A percentile compares a stretch with the other conserved stretches of the same genome.
These are phyloP conservation scores for Mactromeris polynyma DNA, from an alignment of 2,888 invertebrate species.

Conservation along the genomic window DNA sequence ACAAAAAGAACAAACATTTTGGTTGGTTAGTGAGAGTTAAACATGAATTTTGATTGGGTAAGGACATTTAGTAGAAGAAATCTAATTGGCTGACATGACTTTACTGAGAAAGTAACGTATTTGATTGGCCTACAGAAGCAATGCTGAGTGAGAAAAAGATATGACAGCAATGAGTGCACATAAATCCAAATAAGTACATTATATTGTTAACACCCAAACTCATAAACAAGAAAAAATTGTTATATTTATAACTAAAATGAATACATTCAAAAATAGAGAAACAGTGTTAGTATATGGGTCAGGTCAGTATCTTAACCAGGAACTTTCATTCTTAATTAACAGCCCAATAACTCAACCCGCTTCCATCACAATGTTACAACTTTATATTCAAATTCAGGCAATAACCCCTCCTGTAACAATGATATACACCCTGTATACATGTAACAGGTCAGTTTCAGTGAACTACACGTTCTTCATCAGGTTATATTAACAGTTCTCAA, in stretches of 20 bases:
- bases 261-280: background rate
- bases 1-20: background rate
- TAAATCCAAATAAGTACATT: background rate
- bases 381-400: too few species aligned
- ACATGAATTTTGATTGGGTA: conserved; percentile 3
- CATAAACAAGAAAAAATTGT: background rate
- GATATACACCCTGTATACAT: background rate
- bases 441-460: background rate
- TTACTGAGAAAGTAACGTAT: background rate
- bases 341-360: background rate
- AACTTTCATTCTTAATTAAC: background rate
- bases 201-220: background rate
- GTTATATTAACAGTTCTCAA: background rate
- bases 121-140: background rate
- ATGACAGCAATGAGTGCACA: background rate
- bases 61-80: background rate
- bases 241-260: too few species aligned
- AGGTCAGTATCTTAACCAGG: background rate
- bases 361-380: too few species aligned
- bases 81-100: background rate
- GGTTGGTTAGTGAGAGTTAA: conserved; percentile 1
- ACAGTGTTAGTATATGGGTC: background rate
- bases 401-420: too few species aligned
- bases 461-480: background rate
- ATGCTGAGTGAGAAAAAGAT: background rate